phyloP scores from a whole-genome alignment of 2,888 invertebrate species.

The Lomographa bimaculata region DNA sequence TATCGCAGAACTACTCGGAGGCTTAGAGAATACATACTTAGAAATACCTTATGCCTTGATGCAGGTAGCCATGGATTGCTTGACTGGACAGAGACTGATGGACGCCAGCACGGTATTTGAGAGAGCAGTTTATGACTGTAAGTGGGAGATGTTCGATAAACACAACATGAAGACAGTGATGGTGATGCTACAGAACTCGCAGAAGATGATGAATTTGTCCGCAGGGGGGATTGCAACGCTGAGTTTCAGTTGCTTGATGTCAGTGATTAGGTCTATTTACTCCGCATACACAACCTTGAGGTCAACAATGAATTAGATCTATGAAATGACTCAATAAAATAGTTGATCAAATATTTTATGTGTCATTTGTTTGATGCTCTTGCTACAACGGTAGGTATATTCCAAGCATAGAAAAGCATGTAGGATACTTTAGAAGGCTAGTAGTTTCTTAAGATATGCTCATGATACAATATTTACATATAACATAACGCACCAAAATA shows the following conservation, averaged over 20 bases:
- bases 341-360: too few relatives aligned
- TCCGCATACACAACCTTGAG: slow-evolving; percentile 49
- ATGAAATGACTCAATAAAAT: too few relatives aligned
- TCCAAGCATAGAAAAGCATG: too few relatives aligned
- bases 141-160: slow-evolving; percentile 48
- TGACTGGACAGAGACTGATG: slow-evolving; percentile 46
- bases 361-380: too few relatives aligned
- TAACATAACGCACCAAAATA: too few relatives aligned
- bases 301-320: too few relatives aligned
- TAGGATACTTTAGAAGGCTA: too few relatives aligned
- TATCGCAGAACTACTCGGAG: slow-evolving; percentile 56
- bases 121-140: slow-evolving; percentile 44
- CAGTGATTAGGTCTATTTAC: slow-evolving; percentile 42
- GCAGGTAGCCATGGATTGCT: slow-evolving; percentile 51
- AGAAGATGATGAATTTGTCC: slow-evolving; percentile 45
- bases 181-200: slow-evolving; percentile 45
- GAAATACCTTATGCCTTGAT: slow-evolving; percentile 51
- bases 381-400: too few relatives aligned
- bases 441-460: too few relatives aligned
- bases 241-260: slow-evolving; percentile 42
- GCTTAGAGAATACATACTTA: slow-evolving; percentile 55
- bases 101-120: slow-evolving; percentile 44
- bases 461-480: too few relatives aligned
- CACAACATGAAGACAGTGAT: slow-evolving; percentile 45
- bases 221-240: slow-evolving; percentile 47